A percentile compares a stretch with the other conserved stretches of the same genome.
phyloP scores from a whole-genome alignment of 2,113 vertebrate species.

The Pygoscelis antarcticus region DNA sequence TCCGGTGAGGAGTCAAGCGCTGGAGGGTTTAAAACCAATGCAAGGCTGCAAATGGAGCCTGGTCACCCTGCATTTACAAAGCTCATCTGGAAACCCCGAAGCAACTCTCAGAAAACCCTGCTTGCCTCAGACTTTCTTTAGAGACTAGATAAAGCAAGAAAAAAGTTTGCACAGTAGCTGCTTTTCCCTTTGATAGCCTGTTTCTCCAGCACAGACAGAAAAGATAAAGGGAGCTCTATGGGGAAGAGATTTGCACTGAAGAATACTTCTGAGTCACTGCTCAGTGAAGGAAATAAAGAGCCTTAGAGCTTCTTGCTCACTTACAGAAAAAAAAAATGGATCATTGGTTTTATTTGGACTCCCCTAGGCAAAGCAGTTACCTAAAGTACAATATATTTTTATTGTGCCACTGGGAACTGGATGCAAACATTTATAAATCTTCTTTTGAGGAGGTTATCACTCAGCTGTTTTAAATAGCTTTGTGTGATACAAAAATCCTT shows the following conservation, averaged over 20 bases:
- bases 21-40: neutral
- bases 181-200: neutral
- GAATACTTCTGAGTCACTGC: constrained; percentile 41
- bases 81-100: neutral
- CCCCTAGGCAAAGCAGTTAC: constrained; percentile 17
- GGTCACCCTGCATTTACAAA: neutral
- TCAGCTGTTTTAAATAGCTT: neutral
- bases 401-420: neutral
- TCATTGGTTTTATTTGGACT: constrained; percentile 36
- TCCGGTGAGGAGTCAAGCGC: neutral
- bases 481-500: neutral
- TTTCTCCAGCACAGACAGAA: neutral
- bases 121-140: neutral
- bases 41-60: neutral
- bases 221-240: neutral
- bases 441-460: constrained; percentile 1
- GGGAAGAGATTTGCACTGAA: neutral
- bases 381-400: constrained; percentile 8
- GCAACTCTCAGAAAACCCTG: neutral
- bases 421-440: constrained; percentile 45
- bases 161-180: neutral
- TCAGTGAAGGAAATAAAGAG: constrained; percentile 32
- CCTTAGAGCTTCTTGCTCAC: neutral
- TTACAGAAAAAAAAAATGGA: neutral
- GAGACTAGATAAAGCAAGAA: neutral